These are phyloP conservation scores for Melanotaenia pygmaea DNA, from an alignment of 2,797 vertebrate genomes.

Conservation along the genomic window DNA sequence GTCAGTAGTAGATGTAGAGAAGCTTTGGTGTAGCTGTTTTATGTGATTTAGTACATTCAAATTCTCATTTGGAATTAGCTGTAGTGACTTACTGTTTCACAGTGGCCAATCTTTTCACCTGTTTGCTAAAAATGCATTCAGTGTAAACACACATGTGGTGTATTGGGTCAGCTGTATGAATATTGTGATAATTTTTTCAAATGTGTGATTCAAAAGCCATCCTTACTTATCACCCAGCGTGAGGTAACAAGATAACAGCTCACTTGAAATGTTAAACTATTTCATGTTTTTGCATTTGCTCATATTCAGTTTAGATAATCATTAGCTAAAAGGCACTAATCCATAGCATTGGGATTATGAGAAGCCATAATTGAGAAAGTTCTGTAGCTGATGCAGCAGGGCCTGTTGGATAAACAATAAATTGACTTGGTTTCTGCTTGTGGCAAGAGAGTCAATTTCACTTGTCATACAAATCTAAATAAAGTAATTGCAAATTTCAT, in stretches of 20 bases:
- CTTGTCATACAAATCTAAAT: slow-evolving; percentile 52
- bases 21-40: neutral
- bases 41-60: neutral
- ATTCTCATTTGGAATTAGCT: neutral
- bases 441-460: slow-evolving; percentile 59
- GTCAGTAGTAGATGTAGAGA: neutral
- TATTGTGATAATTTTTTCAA: too few relatives aligned
- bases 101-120: neutral
- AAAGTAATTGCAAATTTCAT: slow-evolving; percentile 52
- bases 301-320: slow-evolving; percentile 1
- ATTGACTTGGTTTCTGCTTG: slow-evolving; percentile 44
- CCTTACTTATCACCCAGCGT: neutral
- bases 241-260: neutral
- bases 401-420: slow-evolving; percentile 61
- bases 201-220: neutral
- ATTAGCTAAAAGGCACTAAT: slow-evolving; percentile 28
- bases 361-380: slow-evolving; percentile 49
- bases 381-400: slow-evolving; percentile 53
- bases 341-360: slow-evolving; percentile 45
- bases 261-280: neutral
- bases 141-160: neutral
- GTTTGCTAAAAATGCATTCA: neutral
- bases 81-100: neutral
- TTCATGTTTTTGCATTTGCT: slow-evolving; percentile 23
- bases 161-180: too few relatives aligned